Conservation (phyloP, 2,797 vertebrate species). For the Dromococcyx pavoninus region DNA sequence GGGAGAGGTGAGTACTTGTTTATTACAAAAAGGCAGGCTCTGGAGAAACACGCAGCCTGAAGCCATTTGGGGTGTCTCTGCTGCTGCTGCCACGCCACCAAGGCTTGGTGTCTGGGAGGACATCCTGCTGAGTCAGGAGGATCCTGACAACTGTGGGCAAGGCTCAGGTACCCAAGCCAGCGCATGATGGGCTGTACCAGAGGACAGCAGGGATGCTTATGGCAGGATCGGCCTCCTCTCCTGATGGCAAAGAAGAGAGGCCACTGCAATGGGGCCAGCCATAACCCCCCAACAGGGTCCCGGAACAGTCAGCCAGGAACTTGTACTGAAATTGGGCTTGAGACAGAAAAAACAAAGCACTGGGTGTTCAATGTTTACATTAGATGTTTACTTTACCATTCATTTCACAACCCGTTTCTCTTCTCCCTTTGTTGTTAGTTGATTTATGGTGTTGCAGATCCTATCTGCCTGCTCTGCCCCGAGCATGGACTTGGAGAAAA, state of each 20-base stretch:
- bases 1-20: background rate
- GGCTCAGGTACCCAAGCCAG: background rate
- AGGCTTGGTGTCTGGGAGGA: background rate
- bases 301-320: background rate
- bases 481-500: background rate
- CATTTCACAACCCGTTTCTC: slow-evolving; percentile 54
- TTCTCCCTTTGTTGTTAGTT: background rate
- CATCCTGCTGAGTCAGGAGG: background rate
- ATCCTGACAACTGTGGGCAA: background rate
- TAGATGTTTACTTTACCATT: slow-evolving; percentile 65
- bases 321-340: background rate
- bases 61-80: background rate
- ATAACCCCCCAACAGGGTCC: background rate
- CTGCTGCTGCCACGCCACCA: background rate
- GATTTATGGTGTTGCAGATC: slow-evolving; percentile 43
- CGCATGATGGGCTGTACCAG: background rate
- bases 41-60: background rate
- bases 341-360: slow-evolving; percentile 49
- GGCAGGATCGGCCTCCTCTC: background rate
- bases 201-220: background rate
- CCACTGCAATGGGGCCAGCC: background rate
- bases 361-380: background rate
- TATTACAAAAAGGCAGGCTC: background rate
- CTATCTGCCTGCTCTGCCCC: slow-evolving; percentile 34
- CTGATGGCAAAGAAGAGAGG: background rate